Evolutionary conservation across 2,797 vertebrate species (phyloP).

Genomic region (Avahi laniger): DNA sequence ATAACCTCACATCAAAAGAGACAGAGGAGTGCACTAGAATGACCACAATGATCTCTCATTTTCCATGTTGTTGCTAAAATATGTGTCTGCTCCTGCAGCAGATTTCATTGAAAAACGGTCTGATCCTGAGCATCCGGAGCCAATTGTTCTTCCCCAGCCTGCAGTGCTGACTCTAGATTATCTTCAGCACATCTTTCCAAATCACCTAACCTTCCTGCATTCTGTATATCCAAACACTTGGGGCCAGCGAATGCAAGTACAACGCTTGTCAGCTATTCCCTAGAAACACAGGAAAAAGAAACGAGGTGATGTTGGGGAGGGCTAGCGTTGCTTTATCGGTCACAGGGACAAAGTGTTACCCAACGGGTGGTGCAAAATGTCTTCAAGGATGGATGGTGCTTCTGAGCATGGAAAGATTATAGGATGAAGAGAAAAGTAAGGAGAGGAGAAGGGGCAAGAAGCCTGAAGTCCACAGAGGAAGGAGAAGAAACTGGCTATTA

Average conservation of each 20-base stretch:
- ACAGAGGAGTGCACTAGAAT: background rate
- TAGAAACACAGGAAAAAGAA: background rate
- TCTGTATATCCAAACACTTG: background rate
- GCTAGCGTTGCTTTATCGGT: background rate
- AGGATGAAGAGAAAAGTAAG: background rate
- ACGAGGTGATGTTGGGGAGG: background rate
- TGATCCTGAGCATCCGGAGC: background rate
- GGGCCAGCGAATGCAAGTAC: background rate
- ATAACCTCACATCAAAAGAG: background rate
- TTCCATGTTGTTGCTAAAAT: constrained; percentile 23
- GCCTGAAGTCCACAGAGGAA: background rate
- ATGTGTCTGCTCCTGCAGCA: background rate
- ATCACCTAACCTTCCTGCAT: background rate
- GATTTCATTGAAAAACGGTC: background rate
- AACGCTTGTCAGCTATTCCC: background rate
- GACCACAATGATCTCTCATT: background rate
- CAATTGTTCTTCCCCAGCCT: background rate
- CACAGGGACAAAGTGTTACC: background rate
- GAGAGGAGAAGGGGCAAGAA: background rate
- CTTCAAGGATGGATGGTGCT: background rate
- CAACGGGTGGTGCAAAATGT: background rate
- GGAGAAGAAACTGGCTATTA: background rate
- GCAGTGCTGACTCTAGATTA: background rate
- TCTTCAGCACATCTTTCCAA: background rate
- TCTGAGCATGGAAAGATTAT: background rate